Conservation (phyloP, 2,113 vertebrate genomes). For the Saccopteryx bilineata region DNA sequence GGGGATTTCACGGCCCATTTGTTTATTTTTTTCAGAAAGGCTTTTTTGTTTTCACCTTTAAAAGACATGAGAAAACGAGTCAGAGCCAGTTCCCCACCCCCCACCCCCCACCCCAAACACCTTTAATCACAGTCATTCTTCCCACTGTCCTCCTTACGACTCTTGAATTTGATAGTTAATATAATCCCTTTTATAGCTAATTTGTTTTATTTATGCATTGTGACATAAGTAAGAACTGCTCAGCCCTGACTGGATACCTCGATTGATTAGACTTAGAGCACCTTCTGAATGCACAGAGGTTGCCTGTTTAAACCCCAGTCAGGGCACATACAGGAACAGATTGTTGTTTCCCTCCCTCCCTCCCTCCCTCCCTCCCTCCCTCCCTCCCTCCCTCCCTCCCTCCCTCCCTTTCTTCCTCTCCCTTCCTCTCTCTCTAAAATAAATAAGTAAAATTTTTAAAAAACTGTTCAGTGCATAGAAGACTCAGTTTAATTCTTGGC, state of each 20-base stretch:
- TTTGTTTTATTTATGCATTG: not conserved
- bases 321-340: too few species aligned
- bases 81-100: not conserved
- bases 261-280: too few species aligned
- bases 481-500: not conserved
- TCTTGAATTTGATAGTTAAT: not conserved
- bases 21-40: conserved; percentile 21
- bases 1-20: not conserved
- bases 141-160: not conserved
- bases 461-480: not conserved
- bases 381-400: too few species aligned
- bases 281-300: too few species aligned
- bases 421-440: too few species aligned
- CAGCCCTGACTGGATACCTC: too few species aligned
- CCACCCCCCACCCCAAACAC: not conserved
- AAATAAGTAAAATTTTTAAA: not conserved
- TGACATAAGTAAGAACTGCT: not conserved
- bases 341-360: too few species aligned
- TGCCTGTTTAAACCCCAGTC: too few species aligned
- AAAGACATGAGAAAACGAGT: not conserved
- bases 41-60: conserved; percentile 55
- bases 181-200: not conserved
- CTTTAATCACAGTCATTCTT: not conserved
- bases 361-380: too few species aligned
- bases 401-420: too few species aligned